These are phyloP conservation scores for Upupa epops DNA, from an alignment of 2,113 vertebrate species.

Conservation along the genomic window DNA sequence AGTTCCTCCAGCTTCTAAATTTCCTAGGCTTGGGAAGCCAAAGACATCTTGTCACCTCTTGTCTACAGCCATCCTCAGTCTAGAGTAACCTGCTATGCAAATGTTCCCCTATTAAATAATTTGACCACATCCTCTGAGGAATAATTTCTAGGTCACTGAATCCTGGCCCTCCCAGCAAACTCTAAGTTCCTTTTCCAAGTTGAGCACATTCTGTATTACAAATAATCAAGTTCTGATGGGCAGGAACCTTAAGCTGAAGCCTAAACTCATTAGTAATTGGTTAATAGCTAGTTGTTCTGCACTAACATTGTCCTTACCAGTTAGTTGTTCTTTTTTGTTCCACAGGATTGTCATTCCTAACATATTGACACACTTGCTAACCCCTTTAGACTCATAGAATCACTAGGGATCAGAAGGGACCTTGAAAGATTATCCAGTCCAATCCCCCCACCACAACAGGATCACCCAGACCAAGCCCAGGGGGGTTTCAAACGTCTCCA, in stretches of 20 bases:
- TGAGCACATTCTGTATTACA: neutral
- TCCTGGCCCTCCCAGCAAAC: neutral
- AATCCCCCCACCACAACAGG: too few species aligned
- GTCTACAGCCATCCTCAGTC: neutral
- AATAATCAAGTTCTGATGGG: neutral
- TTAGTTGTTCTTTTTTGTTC: neutral
- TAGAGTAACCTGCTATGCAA: neutral
- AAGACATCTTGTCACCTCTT: neutral
- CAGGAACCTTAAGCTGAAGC: neutral
- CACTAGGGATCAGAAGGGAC: too few species aligned
- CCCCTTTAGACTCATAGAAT: too few species aligned
- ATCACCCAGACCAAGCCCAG: too few species aligned
- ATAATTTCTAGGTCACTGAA: neutral
- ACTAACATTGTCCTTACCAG: neutral
- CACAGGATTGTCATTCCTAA: neutral
- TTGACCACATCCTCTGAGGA: neutral
- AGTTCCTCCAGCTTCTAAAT: neutral
- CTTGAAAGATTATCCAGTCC: too few species aligned
- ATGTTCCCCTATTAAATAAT: neutral
- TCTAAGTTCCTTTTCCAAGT: neutral
- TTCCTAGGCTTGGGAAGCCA: neutral
- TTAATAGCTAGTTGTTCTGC: neutral
- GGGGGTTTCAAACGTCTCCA: too few species aligned
- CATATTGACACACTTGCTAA: rapidly evolving
- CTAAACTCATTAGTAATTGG: neutral